Evolutionary conservation across 1,140 invertebrate genomes (phyloP).

Genomic region (Belonocnema kinseyi): DNA sequence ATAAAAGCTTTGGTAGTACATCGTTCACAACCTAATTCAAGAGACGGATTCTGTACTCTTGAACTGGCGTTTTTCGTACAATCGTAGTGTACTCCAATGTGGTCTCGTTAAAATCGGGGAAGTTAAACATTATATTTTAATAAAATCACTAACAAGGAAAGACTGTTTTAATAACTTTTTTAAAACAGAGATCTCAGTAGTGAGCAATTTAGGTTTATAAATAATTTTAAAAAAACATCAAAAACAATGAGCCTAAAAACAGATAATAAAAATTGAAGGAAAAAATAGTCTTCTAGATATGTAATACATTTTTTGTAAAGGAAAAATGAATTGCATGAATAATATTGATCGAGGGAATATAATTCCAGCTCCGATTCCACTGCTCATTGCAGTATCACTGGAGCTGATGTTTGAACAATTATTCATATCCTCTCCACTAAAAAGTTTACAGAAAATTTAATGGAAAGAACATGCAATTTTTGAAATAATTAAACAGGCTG

Average conservation of each 20-base stretch:
- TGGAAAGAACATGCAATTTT: neutral
- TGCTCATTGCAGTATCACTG: no score
- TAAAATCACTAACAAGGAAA: neutral
- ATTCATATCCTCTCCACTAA: neutral
- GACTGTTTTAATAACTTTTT: neutral
- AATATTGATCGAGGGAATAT: no score
- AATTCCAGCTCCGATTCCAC: no score
- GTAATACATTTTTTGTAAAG: no score
- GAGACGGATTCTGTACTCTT: constrained; percentile 57
- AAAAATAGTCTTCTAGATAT: no score
- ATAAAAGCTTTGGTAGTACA: constrained; percentile 72
- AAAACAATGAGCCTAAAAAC: neutral
- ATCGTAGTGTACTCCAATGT: constrained; percentile 69
- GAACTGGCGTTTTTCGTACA: constrained; percentile 55
- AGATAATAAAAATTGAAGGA: no score
- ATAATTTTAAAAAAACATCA: neutral
- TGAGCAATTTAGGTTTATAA: neutral
- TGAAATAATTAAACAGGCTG: no score
- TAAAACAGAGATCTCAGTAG: constrained; percentile 5
- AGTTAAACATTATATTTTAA: constrained; percentile 34
- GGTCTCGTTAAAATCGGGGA: constrained; percentile 58
- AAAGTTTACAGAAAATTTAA: constrained; percentile 1
- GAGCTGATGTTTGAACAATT: neutral
- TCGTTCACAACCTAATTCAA: constrained; percentile 57
- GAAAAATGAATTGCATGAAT: no score